Base-by-base conservation (phyloP, 1,140 invertebrate genomes). In the Halesus radiatus region DNA sequence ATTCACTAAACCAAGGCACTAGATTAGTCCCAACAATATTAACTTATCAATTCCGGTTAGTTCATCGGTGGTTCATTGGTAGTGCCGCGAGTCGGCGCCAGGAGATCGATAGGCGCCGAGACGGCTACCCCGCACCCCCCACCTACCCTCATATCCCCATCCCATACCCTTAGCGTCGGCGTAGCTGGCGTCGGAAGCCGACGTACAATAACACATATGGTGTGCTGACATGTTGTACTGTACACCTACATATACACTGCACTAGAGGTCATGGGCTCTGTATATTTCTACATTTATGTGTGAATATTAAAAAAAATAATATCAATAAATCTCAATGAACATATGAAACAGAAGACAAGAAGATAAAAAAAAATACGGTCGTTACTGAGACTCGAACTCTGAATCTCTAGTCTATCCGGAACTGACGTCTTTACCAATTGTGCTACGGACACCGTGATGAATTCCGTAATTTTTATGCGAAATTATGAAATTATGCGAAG, bases 51-150 rank as follows among this genome's bases (percentile, higher is more conserved):
- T 50, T 7, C n/a, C 37, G 18, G 68, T 72, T 50, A 20, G n/a
- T 72, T 7, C 13, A 15, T 23, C 37, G 23, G 37, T 50, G 23
- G 54, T 72, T 7, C 13, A 15, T 23, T 18, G 23, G 37, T 50
- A 18, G 54, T 20, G 16, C 16, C 20, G 23, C 18, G 15, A 37
- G 54, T n/a, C 74, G 76, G 68, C 8, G 26, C 8, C 75, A 45
- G 78, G 79, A 70, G 81, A 80, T 83, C 81, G 81, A 83, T 83
- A 83, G 81, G 76, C 81, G 81, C 81, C 81, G 76, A 66, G 81
- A 80, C 81, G 76, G 79, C 79, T 58, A 8, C 13, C 74, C 16
- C 73, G 20, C 81, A 18, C 62, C 66, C 20, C 74, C 50, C 5
- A 5, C 54, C 64, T 18, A 15, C 23, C 74, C 68, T 53, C 2